A percentile compares a stretch with the other conserved stretches of the same genome.
These are phyloP conservation scores for Arctopsyche grandis DNA, from an alignment of 1,140 invertebrate genomes.

Conservation along the genomic window DNA sequence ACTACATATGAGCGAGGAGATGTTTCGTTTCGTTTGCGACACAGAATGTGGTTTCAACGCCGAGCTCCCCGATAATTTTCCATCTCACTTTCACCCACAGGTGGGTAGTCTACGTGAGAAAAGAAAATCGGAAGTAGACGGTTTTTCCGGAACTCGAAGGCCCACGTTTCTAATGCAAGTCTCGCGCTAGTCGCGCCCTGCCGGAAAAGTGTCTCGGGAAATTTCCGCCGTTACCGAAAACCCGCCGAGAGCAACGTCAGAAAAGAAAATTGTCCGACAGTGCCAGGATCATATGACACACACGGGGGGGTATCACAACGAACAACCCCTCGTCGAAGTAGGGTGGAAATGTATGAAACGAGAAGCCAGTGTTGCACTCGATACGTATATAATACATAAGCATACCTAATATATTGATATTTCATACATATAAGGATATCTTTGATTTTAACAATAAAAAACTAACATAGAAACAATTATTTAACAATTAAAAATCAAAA, in stretches of 20 bases:
- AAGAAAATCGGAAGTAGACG: conserved; percentile 13
- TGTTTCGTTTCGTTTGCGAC: conserved; percentile 3
- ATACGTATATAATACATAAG: neutral
- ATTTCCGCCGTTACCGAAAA: conserved; percentile 37
- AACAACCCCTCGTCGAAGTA: neutral
- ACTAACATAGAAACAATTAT: no score
- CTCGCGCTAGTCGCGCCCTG: conserved; percentile 25
- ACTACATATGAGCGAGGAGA: conserved; percentile 37
- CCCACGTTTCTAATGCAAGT: conserved; percentile 53
- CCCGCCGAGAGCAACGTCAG: conserved; percentile 49
- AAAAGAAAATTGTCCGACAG: conserved; percentile 47
- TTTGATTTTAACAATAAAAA: no score
- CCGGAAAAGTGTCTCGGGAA: conserved; percentile 27
- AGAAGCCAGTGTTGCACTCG: neutral
- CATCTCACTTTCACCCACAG: conserved; percentile 37
- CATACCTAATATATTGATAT: no score
- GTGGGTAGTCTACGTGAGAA: neutral
- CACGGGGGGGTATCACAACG: neutral
- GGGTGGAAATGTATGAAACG: no score
- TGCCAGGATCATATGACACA: conserved; percentile 36
- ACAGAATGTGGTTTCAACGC: neutral
- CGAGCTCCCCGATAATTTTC: neutral
- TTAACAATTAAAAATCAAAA: no score
- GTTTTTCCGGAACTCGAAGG: conserved; percentile 39
- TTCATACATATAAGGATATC: no score